phyloP scores from a whole-genome alignment of 2,888 invertebrate species.

The Cremastinae sp. region DNA sequence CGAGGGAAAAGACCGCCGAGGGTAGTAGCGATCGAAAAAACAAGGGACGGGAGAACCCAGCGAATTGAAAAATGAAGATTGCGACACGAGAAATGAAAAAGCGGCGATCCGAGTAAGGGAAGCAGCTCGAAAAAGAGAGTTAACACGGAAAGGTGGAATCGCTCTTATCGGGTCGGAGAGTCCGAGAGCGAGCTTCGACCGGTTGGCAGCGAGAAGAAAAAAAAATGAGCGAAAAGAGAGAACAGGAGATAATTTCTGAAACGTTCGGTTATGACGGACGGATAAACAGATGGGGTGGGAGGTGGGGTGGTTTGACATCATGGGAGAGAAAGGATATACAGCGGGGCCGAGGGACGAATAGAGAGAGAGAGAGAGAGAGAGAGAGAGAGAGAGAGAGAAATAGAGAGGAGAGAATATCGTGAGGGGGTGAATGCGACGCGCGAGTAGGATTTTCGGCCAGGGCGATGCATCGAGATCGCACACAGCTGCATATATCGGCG shows the following conservation, averaged over 20 bases:
- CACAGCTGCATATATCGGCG: conserved; percentile 11
- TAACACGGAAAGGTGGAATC: background rate
- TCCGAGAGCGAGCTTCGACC: background rate
- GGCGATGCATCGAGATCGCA: conserved; percentile 8
- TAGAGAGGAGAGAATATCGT: conserved; percentile 36
- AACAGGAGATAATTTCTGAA: conserved; percentile 47
- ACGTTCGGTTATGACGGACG: conserved; percentile 44
- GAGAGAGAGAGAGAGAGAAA: conserved; percentile 23
- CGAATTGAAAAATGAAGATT: background rate
- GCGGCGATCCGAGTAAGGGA: background rate
- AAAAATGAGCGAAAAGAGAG: background rate
- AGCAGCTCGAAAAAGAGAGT: background rate
- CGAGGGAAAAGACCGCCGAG: too few relatives aligned
- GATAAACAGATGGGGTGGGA: conserved; percentile 44
- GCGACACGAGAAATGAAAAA: too few relatives aligned
- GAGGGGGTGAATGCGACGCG: conserved; percentile 22
- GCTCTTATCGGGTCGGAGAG: too few relatives aligned
- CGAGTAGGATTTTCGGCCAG: conserved; percentile 2
- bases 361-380: conserved; percentile 7
- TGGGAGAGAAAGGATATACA: background rate
- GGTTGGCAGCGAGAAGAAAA: background rate
- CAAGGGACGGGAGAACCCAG: too few relatives aligned
- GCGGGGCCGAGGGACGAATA: conserved; percentile 12
- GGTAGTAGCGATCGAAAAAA: too few relatives aligned
- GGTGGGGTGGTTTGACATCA: too few relatives aligned